Base-by-base conservation (phyloP, 1,140 invertebrate species). In the Pseudomyrmex gracilis region DNA sequence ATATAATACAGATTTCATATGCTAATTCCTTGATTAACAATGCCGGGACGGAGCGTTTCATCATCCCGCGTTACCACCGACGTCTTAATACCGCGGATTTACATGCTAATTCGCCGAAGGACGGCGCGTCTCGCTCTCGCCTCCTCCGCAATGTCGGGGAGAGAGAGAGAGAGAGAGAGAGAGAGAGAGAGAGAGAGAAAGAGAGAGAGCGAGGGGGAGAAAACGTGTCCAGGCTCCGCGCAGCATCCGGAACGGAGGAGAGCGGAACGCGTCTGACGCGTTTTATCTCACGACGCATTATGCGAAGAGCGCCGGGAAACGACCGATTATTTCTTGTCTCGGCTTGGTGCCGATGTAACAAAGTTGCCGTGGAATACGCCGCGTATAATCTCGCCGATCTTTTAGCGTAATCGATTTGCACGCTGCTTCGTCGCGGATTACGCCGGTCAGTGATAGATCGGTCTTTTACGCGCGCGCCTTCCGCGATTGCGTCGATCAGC, bases 21-120 rank as follows among this genome's bases (percentile, higher is more conserved):
- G 92, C 87, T 93, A 93, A 93, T 93, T 93, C 91, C 83, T 89
- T 92, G 91, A 92, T 92, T 93, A 93, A 93, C 91, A 92, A 92
- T 91, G 85, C 86, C 70, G 76, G 82, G 90, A 91, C 84, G 86
- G 73, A 85, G 74, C 88, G 88, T 92, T 91, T 91, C 88, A 90
- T 92, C 90, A 92, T 91, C 83, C 74, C 82, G 83, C 49, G 87
- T 87, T 84, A 89, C 88, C 88, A 89, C 82, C 86, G 85, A 88
- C 85, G 87, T 90, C 89, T 90, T 90, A 89, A 89, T 91, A 89
- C 85, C 85, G 55, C 49, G 90, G 88, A 91, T 90, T 90, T 90
- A 90, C 87, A 89, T 89, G 88, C 82, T 89, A 89, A 89, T 89
- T 89, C 87, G 17, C 58, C 82, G 63, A 85, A 77, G 76, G 76